A percentile compares a stretch with the other conserved stretches of the same genome.
Conservation (phyloP, 1,140 invertebrate genomes). For the Diachasmimorpha longicaudata region DNA sequence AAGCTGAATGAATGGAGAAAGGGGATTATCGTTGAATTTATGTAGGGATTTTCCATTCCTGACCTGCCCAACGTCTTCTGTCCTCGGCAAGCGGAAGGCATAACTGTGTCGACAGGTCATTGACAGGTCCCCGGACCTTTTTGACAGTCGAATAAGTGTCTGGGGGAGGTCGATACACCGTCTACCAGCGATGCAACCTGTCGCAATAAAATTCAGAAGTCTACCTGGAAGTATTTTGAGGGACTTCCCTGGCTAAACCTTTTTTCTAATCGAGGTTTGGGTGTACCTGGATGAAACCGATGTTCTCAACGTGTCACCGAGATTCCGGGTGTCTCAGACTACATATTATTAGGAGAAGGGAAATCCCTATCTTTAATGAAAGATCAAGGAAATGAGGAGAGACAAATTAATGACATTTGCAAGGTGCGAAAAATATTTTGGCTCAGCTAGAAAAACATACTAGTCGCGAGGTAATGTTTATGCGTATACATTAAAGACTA, state of each 20-base stretch:
- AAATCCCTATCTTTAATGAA: no score
- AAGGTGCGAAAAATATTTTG: no score
- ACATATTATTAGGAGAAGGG: no score
- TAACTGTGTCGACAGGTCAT: constrained; percentile 20
- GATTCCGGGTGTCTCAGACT: neutral
- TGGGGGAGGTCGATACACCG: neutral
- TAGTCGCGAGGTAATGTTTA: neutral
- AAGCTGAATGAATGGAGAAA: neutral
- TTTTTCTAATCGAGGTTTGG: constrained; percentile 8
- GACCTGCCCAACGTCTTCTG: constrained; percentile 18
- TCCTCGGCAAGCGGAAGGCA: neutral
- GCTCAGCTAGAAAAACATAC: neutral
- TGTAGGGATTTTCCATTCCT: neutral
- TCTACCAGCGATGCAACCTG: constrained; percentile 41
- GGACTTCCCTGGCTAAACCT: constrained; percentile 22
- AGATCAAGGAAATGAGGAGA: no score
- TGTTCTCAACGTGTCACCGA: neutral
- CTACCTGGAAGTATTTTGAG: constrained; percentile 39
- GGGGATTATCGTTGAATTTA: neutral
- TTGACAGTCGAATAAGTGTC: constrained; percentile 23
- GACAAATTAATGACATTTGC: no score
- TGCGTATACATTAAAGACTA: neutral
- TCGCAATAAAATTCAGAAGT: constrained; percentile 45
- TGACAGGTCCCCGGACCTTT: constrained; percentile 20
- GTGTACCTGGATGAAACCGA: constrained; percentile 2